phyloP scores from a whole-genome alignment of 2,797 vertebrate genomes.

The Nyctibius grandis region DNA sequence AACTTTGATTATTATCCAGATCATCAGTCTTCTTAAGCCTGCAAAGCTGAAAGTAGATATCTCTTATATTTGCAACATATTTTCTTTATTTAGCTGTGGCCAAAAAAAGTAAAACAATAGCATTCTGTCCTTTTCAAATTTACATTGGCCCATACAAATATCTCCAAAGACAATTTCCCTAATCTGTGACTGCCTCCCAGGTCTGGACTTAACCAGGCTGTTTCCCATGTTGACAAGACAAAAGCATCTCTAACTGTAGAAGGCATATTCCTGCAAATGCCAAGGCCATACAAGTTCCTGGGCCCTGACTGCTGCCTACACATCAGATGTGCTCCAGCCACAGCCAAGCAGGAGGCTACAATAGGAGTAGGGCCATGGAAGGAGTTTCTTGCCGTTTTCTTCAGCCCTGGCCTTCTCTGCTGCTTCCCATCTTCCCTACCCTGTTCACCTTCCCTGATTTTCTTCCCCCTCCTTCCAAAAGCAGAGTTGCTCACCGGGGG shows the following conservation, averaged over 20 bases:
- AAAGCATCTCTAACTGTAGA: not conserved
- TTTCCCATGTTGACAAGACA: not conserved
- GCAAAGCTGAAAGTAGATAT: slow-evolving; percentile 25
- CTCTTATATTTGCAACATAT: not conserved
- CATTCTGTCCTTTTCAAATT: slow-evolving; percentile 5
- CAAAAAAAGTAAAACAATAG: slow-evolving; percentile 5
- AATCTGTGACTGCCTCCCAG: not conserved
- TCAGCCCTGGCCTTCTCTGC: not conserved
- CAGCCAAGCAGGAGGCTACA: not conserved
- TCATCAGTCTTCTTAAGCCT: slow-evolving; percentile 6
- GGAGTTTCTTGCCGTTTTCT: not conserved
- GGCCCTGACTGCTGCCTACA: not conserved
- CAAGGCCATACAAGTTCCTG: not conserved
- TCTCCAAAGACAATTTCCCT: slow-evolving; percentile 14
- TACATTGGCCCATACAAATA: not conserved
- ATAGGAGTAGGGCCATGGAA: not conserved
- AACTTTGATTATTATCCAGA: not conserved
- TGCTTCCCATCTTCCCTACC: not conserved
- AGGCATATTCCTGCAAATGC: not conserved
- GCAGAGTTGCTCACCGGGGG: not conserved
- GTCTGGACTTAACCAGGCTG: not conserved
- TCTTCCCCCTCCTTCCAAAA: not conserved
- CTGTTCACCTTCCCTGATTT: not conserved
- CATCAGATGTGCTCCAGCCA: slow-evolving; percentile 1
- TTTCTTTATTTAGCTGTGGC: slow-evolving; percentile 27